Percentiles rank a stretch among this genome's conserved stretches.
phyloP scores from a whole-genome alignment of 1,140 invertebrate species.

The Hermetia illucens region DNA sequence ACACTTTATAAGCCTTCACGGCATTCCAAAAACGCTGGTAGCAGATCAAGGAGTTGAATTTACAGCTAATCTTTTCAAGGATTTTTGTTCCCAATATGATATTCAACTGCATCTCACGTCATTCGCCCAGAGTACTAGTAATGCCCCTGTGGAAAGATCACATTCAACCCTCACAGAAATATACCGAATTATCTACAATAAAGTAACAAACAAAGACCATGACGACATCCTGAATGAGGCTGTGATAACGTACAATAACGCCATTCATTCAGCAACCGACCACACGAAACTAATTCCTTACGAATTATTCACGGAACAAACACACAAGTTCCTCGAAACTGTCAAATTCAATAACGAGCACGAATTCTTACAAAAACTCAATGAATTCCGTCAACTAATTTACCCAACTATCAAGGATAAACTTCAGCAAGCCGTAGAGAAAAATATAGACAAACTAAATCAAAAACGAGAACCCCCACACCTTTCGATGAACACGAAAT shows the following conservation, averaged over 20 bases:
- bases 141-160: constrained; percentile 10
- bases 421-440: too few species aligned
- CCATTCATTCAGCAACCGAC: constrained; percentile 7
- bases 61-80: constrained; percentile 11
- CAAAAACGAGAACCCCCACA: too few species aligned
- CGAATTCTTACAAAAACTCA: too few species aligned
- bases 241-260: constrained; percentile 10
- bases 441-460: too few species aligned
- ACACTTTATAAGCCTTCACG: constrained; percentile 11
- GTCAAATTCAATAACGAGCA: too few species aligned
- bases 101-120: constrained; percentile 13
- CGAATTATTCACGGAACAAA: constrained; percentile 7
- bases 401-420: too few species aligned
- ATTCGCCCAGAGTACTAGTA: constrained; percentile 10
- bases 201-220: constrained; percentile 6
- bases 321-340: too few species aligned
- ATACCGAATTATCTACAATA: constrained; percentile 9
- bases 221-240: constrained; percentile 8
- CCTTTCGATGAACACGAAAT: too few species aligned
- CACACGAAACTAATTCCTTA: constrained; percentile 8
- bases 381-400: too few species aligned
- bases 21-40: constrained; percentile 10
- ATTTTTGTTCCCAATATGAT: constrained; percentile 11
- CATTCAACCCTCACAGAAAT: constrained; percentile 16
- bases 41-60: constrained; percentile 13